Evolutionary conservation across 2,888 invertebrate species (phyloP).

Genomic region (Aphrophora alni): DNA sequence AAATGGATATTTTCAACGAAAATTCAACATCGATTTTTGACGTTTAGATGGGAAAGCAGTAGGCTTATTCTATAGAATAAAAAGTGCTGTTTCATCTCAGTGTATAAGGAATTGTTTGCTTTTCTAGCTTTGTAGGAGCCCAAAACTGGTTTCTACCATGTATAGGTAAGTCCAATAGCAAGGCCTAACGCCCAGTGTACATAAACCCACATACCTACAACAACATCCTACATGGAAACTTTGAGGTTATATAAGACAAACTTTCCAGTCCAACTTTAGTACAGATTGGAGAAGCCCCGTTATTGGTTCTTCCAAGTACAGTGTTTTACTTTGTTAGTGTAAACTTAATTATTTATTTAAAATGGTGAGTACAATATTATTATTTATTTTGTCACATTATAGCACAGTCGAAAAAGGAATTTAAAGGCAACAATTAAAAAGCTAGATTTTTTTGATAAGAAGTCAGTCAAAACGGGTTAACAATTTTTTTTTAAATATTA

Average conservation of each 20-base stretch:
- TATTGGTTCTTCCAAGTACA: slow-evolving; percentile 4
- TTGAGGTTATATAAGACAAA: background rate
- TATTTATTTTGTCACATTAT: too few species aligned
- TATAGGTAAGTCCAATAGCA: background rate
- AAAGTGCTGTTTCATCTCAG: too few species aligned
- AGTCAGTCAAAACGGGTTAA: too few species aligned
- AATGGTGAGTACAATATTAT: background rate
- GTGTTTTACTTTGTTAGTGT: background rate
- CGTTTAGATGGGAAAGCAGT: too few species aligned
- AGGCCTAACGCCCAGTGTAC: background rate
- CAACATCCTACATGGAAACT: background rate
- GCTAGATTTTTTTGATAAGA: too few species aligned
- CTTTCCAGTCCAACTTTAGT: background rate
- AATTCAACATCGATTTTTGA: too few species aligned
- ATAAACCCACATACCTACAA: background rate
- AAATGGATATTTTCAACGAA: too few species aligned
- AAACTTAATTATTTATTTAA: background rate
- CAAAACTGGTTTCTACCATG: background rate
- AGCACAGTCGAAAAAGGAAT: too few species aligned
- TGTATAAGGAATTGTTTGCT: background rate
- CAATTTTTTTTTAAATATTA: too few species aligned
- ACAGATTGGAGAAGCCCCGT: background rate
- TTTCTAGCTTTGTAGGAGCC: background rate
- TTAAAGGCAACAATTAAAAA: too few species aligned
- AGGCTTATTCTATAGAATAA: too few species aligned